These are phyloP conservation scores for Rotaria socialis DNA, from an alignment of 2,888 invertebrate genomes.

Conservation along the genomic window DNA sequence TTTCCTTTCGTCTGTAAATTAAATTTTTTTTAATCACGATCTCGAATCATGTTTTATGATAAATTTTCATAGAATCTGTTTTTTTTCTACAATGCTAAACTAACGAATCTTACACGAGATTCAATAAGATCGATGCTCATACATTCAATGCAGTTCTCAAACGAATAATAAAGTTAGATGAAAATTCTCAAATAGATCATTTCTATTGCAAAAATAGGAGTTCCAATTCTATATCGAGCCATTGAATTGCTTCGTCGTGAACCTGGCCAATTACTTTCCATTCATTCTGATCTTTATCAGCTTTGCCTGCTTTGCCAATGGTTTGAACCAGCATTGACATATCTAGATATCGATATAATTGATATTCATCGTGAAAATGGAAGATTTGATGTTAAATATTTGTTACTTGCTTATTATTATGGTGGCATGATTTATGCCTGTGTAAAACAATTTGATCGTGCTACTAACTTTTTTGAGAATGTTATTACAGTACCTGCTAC, in stretches of 20 bases:
- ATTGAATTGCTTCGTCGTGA: conserved; percentile 13
- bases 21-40: too few relatives aligned
- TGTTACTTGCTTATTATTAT: conserved; percentile 88
- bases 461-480: conserved; percentile 86
- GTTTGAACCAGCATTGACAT: conserved; percentile 81
- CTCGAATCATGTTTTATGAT: too few relatives aligned
- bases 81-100: too few relatives aligned
- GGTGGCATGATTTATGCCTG: conserved; percentile 95
- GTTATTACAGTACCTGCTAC: conserved; percentile 63
- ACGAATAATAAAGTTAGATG: too few relatives aligned
- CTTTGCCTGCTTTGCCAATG: conserved; percentile 83
- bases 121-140: too few relatives aligned
- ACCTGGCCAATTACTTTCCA: conserved; percentile 73
- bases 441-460: conserved; percentile 83
- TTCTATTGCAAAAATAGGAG: background rate
- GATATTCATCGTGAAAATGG: conserved; percentile 76
- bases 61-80: too few relatives aligned
- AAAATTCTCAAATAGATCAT: background rate
- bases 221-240: conserved; percentile 16
- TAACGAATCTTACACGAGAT: too few relatives aligned
- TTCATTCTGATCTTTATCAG: conserved; percentile 82
- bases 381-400: conserved; percentile 79
- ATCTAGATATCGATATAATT: conserved; percentile 82
- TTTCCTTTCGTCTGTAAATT: too few relatives aligned
- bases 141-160: too few relatives aligned